Conservation (phyloP, 2,888 invertebrate genomes). For the Hydroisotoma schaefferi region DNA sequence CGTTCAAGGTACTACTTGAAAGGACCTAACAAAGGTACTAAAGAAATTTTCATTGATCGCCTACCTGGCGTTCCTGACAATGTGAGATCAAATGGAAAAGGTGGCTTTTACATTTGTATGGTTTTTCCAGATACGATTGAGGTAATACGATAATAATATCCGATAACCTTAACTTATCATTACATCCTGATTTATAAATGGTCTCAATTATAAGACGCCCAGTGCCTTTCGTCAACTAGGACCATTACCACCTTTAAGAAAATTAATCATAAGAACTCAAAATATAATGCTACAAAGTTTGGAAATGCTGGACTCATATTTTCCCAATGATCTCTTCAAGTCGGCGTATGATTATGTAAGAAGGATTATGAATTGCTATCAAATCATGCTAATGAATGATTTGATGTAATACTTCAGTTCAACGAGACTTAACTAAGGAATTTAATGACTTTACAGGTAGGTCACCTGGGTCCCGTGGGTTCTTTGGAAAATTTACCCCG, state of each 20-base stretch:
- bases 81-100: slow-evolving; percentile 59
- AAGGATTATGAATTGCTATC: too few relatives aligned
- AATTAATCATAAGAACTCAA: slow-evolving; percentile 9
- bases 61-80: slow-evolving; percentile 71
- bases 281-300: slow-evolving; percentile 50
- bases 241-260: slow-evolving; percentile 10
- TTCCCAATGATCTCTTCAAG: slow-evolving; percentile 64
- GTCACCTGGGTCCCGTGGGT: slow-evolving; percentile 28
- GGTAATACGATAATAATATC: slow-evolving; percentile 48
- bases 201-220: slow-evolving; percentile 6
- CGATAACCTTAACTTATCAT: neutral
- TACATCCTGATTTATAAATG: too few relatives aligned
- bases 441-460: slow-evolving; percentile 19
- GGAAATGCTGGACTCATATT: slow-evolving; percentile 60
- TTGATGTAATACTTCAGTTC: slow-evolving; percentile 9
- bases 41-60: slow-evolving; percentile 77
- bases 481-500: slow-evolving; percentile 52
- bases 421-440: too few relatives aligned
- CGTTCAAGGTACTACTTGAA: slow-evolving; percentile 64
- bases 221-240: slow-evolving; percentile 3
- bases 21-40: slow-evolving; percentile 72
- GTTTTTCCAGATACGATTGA: slow-evolving; percentile 55
- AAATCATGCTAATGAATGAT: neutral
- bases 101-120: slow-evolving; percentile 67
- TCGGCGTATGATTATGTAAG: slow-evolving; percentile 61